Base-by-base conservation (phyloP, 1,140 invertebrate species). In the Atopsyche davidsoni region DNA sequence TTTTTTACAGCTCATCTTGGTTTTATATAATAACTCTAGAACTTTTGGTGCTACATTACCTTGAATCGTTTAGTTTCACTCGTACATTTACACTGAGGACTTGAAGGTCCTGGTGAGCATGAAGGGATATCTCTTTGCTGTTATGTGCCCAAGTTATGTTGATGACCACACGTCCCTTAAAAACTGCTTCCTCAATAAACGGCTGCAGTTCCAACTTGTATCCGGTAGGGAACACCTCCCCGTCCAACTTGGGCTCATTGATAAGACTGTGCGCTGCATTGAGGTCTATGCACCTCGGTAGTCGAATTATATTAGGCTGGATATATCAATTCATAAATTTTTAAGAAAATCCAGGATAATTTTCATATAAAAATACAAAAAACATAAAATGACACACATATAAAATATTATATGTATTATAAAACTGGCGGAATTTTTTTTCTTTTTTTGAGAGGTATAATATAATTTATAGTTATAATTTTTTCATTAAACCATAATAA, bases 201-300 rank as follows among this genome's bases (percentile, higher is more conserved):
- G 82, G 80, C 44, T 81, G 73, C 9, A 85, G 59, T 16, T 80
- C 69, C 11, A 86, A 55, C n/a, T 71, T 65, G 57, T 85, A 86
- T 14, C 66, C 73, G 2, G 64, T 73, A 0, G 83, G 82, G n/a
- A 70, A 63, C 0, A 83, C 67, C 17, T 76, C 69, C 19, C 69
- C 69, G 1, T 79, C 74, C 22, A 81, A 63, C 17, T 77, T 72
- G 4, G 64, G 68, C 51, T 81, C 79, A 42, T 78, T 72, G 7
- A 76, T 72, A 2, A 81, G 57, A 2, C 72, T 64, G 47, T 80
- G 72, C 0, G 77, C 73, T 52, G 77, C 75, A 44, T 78, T 79
- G 23, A 80, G 58, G 60, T 82, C 79, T 45, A 82, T 80, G 52
- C 79, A 81, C 56, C 79, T 61, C 0, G 68, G 65, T 21, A 44